Base-by-base conservation (phyloP, 2,888 invertebrate species). In the Coelopa pilipes region DNA sequence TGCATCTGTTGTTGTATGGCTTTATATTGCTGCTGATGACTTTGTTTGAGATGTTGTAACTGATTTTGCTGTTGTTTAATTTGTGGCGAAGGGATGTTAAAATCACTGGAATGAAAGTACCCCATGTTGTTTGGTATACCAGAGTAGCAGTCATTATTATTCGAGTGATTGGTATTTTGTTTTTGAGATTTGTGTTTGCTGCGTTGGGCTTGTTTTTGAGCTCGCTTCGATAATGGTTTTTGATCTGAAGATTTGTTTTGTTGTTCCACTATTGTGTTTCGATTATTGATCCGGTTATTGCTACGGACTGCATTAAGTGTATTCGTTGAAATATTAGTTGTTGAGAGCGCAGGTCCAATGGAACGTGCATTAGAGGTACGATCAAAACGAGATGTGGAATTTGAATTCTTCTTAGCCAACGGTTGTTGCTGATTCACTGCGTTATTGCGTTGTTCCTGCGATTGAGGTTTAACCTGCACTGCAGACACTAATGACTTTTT, bases 71-170 rank as follows among this genome's bases (percentile, higher is more conserved):
- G 70, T 10, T 77, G 77, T 67, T 71, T 75, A 11, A 60, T 74
- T 66, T 76, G 70, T 9, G 73, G 46, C 7, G 79, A 74, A 50
- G 83, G 80, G 53, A 84, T 80, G 74, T 81, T 81, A 70, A 85
- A 81, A 76, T 85, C 84, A 76, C 83, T 83, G 65, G 83, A 81
- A 78, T 85, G 82, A 67, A 85, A 85, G 78, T 85, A 85, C 46
- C 85, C 85, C 85, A 85, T 85, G 69, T 85, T 79, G 69, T 82
- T 79, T 65, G 84, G 84, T 79, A 85, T 85, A 69, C 84, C 84
- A 59, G 81, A 81, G 73, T 83, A 80, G 59, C 76, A 77, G 76
- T 85, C 84, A 71, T 78, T 76, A 59, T 78, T 70, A 34, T 34
- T 34, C 34, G 34, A 34, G 68, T 68, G 67, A 70, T 68, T 15